Evolutionary conservation across 2,113 vertebrate species (phyloP).

Genomic region (Steatornis caripensis): DNA sequence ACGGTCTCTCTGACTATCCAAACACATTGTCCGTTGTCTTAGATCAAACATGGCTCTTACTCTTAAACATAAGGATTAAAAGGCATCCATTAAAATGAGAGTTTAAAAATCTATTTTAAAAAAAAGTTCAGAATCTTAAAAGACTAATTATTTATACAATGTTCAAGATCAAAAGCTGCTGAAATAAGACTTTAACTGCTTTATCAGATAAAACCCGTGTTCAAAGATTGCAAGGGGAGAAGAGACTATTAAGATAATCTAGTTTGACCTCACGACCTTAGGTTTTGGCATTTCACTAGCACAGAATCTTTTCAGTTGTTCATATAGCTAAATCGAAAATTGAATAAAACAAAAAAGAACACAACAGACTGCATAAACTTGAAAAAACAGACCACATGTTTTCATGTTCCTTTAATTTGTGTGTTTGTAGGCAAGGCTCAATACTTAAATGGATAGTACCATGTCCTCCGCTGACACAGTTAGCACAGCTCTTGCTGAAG

Average conservation of each 20-base stretch:
- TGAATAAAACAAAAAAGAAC: background rate
- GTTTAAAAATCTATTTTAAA: background rate
- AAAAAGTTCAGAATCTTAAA: background rate
- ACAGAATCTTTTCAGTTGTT: background rate
- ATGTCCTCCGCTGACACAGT: background rate
- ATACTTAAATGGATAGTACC: background rate
- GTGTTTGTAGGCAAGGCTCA: background rate
- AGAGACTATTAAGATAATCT: background rate
- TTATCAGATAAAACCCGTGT: background rate
- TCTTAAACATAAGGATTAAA: background rate
- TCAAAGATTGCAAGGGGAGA: background rate
- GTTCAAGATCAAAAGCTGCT: background rate
- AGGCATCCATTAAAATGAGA: background rate
- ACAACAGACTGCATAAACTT: background rate
- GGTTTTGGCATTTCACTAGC: background rate
- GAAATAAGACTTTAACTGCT: background rate
- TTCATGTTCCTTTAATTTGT: slow-evolving; percentile 23
- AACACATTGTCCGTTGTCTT: background rate
- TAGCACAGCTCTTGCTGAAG: background rate
- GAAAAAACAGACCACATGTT: background rate
- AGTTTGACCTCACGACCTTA: background rate
- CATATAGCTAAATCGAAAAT: background rate
- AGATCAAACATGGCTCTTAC: background rate
- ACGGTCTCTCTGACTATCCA: background rate
- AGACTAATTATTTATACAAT: background rate